Evolutionary conservation across 2,113 vertebrate species (phyloP).

Genomic region (Hydrolagus affinis): DNA sequence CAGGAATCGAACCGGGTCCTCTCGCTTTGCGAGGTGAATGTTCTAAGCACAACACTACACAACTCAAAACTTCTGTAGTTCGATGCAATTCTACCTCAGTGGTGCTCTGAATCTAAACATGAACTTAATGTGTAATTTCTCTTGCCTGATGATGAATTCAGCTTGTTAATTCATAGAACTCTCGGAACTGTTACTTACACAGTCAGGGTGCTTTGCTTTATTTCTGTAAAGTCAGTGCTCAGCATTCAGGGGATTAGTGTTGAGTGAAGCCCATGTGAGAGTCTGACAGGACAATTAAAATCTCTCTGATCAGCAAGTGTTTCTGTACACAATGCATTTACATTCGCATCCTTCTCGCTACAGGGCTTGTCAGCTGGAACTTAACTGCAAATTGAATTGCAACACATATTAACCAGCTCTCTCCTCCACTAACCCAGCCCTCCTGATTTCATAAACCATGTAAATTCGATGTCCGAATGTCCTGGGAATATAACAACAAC

Average conservation of each 20-base stretch:
- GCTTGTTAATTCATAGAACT: neutral
- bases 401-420: neutral
- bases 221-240: neutral
- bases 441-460: too few species aligned
- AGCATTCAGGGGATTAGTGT: neutral
- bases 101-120: neutral
- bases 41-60: too few species aligned
- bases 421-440: too few species aligned
- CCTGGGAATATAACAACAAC: too few species aligned
- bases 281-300: conserved; percentile 28
- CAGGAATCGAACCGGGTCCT: too few species aligned
- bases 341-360: conserved; percentile 5
- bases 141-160: neutral
- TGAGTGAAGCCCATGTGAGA: conserved; percentile 24
- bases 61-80: neutral
- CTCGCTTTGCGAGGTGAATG: too few species aligned
- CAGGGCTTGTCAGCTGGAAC: neutral
- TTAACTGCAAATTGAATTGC: conserved; percentile 24
- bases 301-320: neutral
- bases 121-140: neutral
- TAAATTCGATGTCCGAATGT: too few species aligned
- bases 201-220: neutral
- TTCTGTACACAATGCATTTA: conserved; percentile 18
- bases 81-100: neutral
- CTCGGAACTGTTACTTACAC: neutral